A percentile compares a stretch with the other conserved stretches of the same genome.
Conservation (phyloP, 1,140 invertebrate genomes). For the Drosophila albomicans region DNA sequence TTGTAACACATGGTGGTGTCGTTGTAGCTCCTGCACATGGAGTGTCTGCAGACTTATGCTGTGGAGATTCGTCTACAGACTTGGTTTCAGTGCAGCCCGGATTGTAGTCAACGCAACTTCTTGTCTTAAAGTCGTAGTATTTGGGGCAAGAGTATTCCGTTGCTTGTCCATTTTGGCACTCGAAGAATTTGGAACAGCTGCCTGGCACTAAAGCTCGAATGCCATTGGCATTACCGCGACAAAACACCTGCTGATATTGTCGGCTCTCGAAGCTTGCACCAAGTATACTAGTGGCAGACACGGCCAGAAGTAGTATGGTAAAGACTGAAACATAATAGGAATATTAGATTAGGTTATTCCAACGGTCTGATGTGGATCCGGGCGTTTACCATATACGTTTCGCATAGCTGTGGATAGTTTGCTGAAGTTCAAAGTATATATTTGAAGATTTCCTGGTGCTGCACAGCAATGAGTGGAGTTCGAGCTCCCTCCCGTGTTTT, state of each 20-base stretch:
- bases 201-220: conserved; percentile 62
- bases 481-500: conserved; percentile 9
- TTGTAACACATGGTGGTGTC: conserved; percentile 32
- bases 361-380: background rate
- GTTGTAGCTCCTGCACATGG: conserved; percentile 42
- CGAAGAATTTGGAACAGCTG: conserved; percentile 66
- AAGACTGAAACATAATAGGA: conserved; percentile 44
- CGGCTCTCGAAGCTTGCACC: conserved; percentile 55
- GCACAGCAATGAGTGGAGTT: conserved; percentile 37
- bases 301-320: conserved; percentile 56
- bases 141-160: conserved; percentile 51
- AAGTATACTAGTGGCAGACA: conserved; percentile 42
- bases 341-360: conserved; percentile 8
- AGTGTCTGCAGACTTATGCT: background rate
- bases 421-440: conserved; percentile 19
- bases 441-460: conserved; percentile 27
- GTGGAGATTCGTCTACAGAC: background rate
- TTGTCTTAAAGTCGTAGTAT: conserved; percentile 58
- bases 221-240: conserved; percentile 52
- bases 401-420: conserved; percentile 40
- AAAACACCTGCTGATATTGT: conserved; percentile 48
- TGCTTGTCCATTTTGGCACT: conserved; percentile 59
- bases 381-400: conserved; percentile 58
- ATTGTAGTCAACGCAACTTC: conserved; percentile 51
- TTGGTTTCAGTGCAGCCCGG: conserved; percentile 52